Percentiles rank a stretch among this genome's conserved stretches.
Conservation (phyloP, 2,113 vertebrate genomes). For the Sinocyclocheilus anophthalmus region DNA sequence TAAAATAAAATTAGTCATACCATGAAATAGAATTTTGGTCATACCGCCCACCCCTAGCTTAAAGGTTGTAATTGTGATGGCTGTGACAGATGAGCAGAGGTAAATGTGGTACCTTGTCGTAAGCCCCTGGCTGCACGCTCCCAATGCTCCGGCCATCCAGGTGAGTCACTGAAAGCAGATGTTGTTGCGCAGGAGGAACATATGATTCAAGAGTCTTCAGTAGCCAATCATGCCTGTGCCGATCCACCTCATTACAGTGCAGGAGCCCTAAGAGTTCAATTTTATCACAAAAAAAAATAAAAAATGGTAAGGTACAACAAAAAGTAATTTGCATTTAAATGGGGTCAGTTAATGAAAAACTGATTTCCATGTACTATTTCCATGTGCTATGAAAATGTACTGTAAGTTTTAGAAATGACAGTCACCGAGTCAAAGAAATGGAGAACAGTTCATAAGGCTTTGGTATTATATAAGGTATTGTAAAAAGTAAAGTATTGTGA, state of each 20-base stretch:
- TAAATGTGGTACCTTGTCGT: constrained; percentile 75
- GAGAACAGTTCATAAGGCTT: too few relatives aligned
- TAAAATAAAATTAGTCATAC: too few relatives aligned
- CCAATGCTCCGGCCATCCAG: constrained; percentile 84
- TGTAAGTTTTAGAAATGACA: background rate
- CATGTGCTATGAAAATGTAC: background rate
- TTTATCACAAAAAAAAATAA: background rate
- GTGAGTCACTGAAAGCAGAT: constrained; percentile 75
- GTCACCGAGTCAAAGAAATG: background rate
- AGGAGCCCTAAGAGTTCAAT: constrained; percentile 73
- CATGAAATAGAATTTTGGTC: too few relatives aligned
- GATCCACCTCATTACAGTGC: constrained; percentile 88
- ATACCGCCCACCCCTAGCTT: background rate
- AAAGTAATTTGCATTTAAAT: background rate
- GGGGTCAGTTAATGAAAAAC: background rate
- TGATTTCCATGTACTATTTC: background rate
- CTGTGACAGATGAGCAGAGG: background rate
- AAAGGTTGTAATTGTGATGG: background rate
- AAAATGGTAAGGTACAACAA: background rate
- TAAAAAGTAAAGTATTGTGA: too few relatives aligned
- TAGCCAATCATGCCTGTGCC: constrained; percentile 76
- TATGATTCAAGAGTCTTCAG: constrained; percentile 89
- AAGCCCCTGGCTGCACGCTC: constrained; percentile 72
- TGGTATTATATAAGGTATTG: too few relatives aligned
- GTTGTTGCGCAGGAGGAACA: constrained; percentile 76